Evolutionary conservation across 2,797 vertebrate genomes (phyloP).

Genomic region (Schizothorax lantsangensis): DNA sequence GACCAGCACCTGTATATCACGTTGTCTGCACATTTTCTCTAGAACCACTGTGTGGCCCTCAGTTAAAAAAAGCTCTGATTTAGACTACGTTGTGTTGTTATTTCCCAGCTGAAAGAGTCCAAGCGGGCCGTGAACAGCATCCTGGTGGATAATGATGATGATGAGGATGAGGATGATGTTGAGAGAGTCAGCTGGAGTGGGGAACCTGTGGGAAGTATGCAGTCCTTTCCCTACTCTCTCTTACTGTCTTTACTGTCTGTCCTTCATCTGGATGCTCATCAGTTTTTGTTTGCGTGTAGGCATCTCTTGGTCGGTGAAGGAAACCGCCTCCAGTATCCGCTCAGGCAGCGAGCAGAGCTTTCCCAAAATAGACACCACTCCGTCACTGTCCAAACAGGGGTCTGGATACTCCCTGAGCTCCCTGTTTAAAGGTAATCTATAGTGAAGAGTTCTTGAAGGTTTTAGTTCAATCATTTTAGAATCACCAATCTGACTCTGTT

Average conservation of each 20-base stretch:
- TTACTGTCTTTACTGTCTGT: not conserved
- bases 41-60: not conserved
- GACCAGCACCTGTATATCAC: too few relatives aligned
- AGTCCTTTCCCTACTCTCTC: not conserved
- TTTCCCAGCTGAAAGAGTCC: constrained; percentile 88
- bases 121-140: constrained; percentile 91
- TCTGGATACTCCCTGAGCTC: constrained; percentile 90
- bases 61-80: not conserved
- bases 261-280: not conserved
- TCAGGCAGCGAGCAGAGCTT: constrained; percentile 74
- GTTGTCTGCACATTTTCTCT: not conserved
- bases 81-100: not conserved
- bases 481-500: not conserved
- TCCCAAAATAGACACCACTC: constrained; percentile 78
- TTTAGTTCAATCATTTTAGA: not conserved
- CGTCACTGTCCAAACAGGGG: constrained; percentile 79
- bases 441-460: not conserved
- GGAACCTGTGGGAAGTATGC: constrained; percentile 94
- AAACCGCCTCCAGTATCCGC: constrained; percentile 83
- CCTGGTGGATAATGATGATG: constrained; percentile 80
- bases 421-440: constrained; percentile 88
- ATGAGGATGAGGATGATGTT: constrained; percentile 83
- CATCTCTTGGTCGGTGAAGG: constrained; percentile 95
- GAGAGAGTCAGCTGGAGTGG: constrained; percentile 95
- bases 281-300: constrained; percentile 73